Evolutionary conservation across 2,113 vertebrate species (phyloP), one percentile per base, ranked within the genome.

Genomic region (Caloenas nicobarica): DNA sequence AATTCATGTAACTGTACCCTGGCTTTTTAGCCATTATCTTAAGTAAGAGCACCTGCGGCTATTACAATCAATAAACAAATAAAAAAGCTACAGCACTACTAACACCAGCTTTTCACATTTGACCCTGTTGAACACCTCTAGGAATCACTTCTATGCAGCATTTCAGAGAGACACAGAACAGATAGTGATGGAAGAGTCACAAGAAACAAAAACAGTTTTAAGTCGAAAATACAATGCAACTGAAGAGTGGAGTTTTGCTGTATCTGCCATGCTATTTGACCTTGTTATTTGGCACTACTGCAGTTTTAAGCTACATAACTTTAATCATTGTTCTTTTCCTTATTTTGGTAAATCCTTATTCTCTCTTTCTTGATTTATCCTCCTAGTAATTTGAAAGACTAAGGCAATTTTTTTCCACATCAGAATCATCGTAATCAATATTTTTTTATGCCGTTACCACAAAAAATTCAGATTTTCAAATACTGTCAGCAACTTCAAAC

Each of bases 21-120:
- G 51, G 46, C 71, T 92, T 92, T 95, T 91, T 42, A 82, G 73
- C 23, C 69, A 84, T 91, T 92, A 92, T 44, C 70, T 89, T 91
- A 64, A 81, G 62, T 73, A n/a, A 93, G 77, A 90, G 70, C 79
- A 80, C 69, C 56, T 81, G 38, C 18, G 86, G 79, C 73, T 54
- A 54, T 79, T 51, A 65, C 28, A 88, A 76, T 88, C 86, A 62
- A 62, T 72, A 88, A 90, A 91, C 81, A 97, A 95, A 86, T 77
- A 88, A 84, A 83, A 83, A 94, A 91, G 66, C 68, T 58, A 4
- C 56, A 70, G 53, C 48, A 56, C 33, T 80, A 80, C 10, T 28
- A 70, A 58, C n/a, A 28, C 7, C 24, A 72, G 69, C 38, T 70
- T 58, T 42, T 74, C 58, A 61, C 29, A 34, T 48, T 79, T 86